Percentiles rank a stretch among this genome's conserved stretches.
phyloP scores from a whole-genome alignment of 1,140 invertebrate species.

The Drosophila melanica region DNA sequence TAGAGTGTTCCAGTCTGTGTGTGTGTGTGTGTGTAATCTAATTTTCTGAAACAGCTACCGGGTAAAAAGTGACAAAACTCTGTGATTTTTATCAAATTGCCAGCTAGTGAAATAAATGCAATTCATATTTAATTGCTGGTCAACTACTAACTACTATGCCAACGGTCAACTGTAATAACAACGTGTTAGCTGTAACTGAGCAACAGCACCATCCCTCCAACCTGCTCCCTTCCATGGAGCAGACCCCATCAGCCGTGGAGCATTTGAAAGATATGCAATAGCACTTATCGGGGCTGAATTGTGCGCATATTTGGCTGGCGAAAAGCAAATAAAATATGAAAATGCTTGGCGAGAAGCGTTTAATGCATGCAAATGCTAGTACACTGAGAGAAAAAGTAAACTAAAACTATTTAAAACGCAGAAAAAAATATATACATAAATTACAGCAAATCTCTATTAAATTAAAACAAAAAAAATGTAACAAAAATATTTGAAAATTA shows the following conservation, averaged over 20 bases:
- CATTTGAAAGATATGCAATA: slow-evolving; percentile 23
- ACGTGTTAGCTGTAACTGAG: slow-evolving; percentile 30
- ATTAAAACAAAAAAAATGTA: too few relatives aligned
- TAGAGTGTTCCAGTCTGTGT: slow-evolving; percentile 13
- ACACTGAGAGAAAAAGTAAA: too few relatives aligned
- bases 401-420: too few relatives aligned
- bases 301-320: slow-evolving; percentile 47
- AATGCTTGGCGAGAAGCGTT: slow-evolving; percentile 48
- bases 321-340: slow-evolving; percentile 74
- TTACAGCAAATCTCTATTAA: too few relatives aligned
- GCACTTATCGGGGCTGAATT: slow-evolving; percentile 55
- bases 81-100: slow-evolving; percentile 34
- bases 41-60: slow-evolving; percentile 47
- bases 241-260: not conserved
- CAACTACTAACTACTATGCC: slow-evolving; percentile 13
- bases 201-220: not conserved
- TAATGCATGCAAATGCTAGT: slow-evolving; percentile 39
- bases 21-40: slow-evolving; percentile 29
- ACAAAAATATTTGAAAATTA: too few relatives aligned
- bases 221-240: not conserved
- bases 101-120: slow-evolving; percentile 30
- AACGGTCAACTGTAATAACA: slow-evolving; percentile 25
- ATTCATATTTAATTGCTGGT: slow-evolving; percentile 37
- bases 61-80: slow-evolving; percentile 23
- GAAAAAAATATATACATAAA: too few relatives aligned